Percentiles rank a stretch among this genome's conserved stretches.
phyloP scores from a whole-genome alignment of 2,113 vertebrate species.

The Okapia johnstoni region DNA sequence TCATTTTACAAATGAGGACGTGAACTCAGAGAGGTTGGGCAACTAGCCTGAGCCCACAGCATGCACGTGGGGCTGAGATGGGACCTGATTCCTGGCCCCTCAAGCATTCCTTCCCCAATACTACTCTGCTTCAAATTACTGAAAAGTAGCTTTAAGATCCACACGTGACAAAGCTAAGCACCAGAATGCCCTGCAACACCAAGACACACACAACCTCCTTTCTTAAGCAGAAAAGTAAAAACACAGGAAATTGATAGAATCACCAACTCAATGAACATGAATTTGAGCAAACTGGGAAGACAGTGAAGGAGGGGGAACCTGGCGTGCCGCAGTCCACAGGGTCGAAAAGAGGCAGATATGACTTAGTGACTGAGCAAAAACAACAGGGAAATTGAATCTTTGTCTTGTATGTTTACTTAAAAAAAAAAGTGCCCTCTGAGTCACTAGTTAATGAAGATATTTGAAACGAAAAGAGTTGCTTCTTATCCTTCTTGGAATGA shows the following conservation, averaged over 20 bases:
- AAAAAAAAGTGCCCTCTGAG: neutral
- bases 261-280: neutral
- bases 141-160: neutral
- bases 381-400: neutral
- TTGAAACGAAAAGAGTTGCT: neutral
- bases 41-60: neutral
- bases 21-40: neutral
- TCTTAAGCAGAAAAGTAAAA: neutral
- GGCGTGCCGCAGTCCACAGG: neutral
- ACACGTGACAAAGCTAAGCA: neutral
- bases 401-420: neutral
- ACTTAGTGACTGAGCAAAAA: neutral
- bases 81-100: neutral
- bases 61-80: rapidly evolving
- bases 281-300: neutral
- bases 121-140: neutral
- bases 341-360: neutral
- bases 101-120: neutral
- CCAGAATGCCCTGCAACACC: neutral
- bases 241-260: neutral
- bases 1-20: neutral
- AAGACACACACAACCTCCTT: neutral
- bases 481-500: neutral
- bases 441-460: neutral
- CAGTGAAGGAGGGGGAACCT: neutral